These are phyloP conservation scores for Erethizon dorsatum DNA, from an alignment of 2,797 vertebrate species.

Conservation along the genomic window DNA sequence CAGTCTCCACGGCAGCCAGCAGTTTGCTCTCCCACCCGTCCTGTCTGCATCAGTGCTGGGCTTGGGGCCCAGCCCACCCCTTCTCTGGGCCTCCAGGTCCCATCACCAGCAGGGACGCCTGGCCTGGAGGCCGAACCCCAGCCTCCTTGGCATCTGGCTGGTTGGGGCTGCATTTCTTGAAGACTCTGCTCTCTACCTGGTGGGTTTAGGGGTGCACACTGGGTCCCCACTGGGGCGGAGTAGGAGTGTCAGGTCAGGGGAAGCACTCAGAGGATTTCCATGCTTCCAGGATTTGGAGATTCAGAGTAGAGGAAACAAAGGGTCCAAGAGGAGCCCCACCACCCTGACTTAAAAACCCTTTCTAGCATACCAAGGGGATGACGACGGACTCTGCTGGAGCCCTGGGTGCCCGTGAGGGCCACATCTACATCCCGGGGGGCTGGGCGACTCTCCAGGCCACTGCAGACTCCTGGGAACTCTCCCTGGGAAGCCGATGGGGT, in stretches of 20 bases:
- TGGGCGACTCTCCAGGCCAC: neutral
- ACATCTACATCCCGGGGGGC: neutral
- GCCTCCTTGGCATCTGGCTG: neutral
- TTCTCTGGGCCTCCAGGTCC: neutral
- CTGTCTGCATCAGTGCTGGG: fast-evolving
- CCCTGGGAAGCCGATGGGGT: neutral
- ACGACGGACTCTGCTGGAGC: neutral
- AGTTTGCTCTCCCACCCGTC: too few relatives aligned
- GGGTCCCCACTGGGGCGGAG: fast-evolving
- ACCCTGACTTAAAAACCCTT: neutral
- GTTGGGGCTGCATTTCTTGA: fast-evolving
- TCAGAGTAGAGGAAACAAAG: neutral
- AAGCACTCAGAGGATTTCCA: neutral
- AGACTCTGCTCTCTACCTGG: neutral
- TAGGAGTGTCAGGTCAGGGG: too few relatives aligned
- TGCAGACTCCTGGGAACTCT: constrained; percentile 21
- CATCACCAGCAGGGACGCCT: neutral
- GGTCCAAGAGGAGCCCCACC: neutral
- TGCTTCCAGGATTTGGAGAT: neutral
- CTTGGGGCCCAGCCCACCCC: fast-evolving
- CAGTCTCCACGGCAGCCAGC: fast-evolving
- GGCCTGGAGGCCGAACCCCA: neutral
- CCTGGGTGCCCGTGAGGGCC: neutral
- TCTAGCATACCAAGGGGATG: neutral
- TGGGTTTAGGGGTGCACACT: neutral